A percentile compares a stretch with the other conserved stretches of the same genome.
These are phyloP conservation scores for Beroe ovata DNA, from an alignment of 37 sponge, comb jelly and placozoan species.

Conservation along the genomic window DNA sequence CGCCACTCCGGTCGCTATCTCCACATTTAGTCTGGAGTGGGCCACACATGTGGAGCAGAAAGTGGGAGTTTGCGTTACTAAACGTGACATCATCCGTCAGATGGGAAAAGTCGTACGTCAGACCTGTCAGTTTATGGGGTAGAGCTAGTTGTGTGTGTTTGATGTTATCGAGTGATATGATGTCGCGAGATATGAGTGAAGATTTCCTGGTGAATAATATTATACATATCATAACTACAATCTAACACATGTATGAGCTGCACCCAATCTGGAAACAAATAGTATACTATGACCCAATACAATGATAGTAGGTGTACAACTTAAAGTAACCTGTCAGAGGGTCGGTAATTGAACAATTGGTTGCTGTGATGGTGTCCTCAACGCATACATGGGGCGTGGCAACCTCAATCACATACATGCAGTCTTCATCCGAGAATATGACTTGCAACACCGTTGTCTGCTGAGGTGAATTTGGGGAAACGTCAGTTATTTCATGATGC, in stretches of 20 bases:
- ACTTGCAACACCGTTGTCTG: conserved; percentile 7
- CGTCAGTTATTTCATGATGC: too few species aligned
- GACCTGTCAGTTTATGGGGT: too few species aligned
- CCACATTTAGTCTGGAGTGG: not conserved
- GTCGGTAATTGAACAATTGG: conserved; percentile 28
- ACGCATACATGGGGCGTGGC: conserved; percentile 15
- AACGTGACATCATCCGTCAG: conserved; percentile 6
- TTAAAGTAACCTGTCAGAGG: conserved; percentile 2
- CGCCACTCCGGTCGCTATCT: not conserved
- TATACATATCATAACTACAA: too few species aligned
- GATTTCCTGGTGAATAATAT: too few species aligned
- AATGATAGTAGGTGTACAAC: too few species aligned
- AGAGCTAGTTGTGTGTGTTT: too few species aligned
- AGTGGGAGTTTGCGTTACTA: conserved; percentile 8
- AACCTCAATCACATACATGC: conserved; percentile 35
- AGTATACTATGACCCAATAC: too few species aligned
- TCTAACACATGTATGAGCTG: too few species aligned
- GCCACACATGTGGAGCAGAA: conserved; percentile 33
- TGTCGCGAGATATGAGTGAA: too few species aligned
- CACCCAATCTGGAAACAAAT: too few species aligned
- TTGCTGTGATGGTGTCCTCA: not conserved
- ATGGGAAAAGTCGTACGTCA: conserved; percentile 44
- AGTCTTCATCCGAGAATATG: not conserved
- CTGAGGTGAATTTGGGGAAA: not conserved
- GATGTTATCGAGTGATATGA: too few species aligned